Base-by-base conservation (phyloP, 2,888 invertebrate genomes). In the Philereme vetulata region DNA sequence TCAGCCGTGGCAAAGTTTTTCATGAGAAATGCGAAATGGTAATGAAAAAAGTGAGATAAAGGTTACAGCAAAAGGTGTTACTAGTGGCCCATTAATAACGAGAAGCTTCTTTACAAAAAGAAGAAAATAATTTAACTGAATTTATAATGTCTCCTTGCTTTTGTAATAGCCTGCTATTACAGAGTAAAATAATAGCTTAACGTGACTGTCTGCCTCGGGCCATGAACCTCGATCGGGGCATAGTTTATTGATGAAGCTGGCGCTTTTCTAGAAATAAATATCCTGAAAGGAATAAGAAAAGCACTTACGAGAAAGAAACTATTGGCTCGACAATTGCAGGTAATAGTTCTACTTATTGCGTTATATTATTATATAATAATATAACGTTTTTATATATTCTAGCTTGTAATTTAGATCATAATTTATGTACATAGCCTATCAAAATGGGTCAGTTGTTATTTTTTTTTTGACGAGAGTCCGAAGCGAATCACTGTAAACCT, bases 1-100 rank as follows among this genome's bases (percentile, higher is more conserved):
- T 56, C 66, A 65, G 56, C 64, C 71, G 67, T 62, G 56, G 62
- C 52, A 54, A 67, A 71, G 64, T 56, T 67, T 68, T 64, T 60
- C 62, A 59, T 58, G 45, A 59, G 62, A 65, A 67, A 65, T 64
- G 68, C 64, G 66, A 62, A 60, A 68, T 62, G 64, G 64, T 70
- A 70, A 71, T 68, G 68, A 71, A 71, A 68, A 70, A 68, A 67
- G 65, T 67, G 57, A 62, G 68, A 67, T 69, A 69, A 70, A 67
- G 67, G 62, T 70, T 61, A 68, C 53, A 63, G 52, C 42, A 62
- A 69, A 69, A 67, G 69, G 67, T 66, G 69, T 70, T 69, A 64
- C 68, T 48, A 36, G 52, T 44, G 62, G 63, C 62, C 65, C 68
- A 67, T 69, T 64, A 69, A 65, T 67, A 69, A 69, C 52, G 58